Evolutionary conservation across 64 coral and sea anemone genomes (phyloP).

Genomic region (Pachyseris speciosa): DNA sequence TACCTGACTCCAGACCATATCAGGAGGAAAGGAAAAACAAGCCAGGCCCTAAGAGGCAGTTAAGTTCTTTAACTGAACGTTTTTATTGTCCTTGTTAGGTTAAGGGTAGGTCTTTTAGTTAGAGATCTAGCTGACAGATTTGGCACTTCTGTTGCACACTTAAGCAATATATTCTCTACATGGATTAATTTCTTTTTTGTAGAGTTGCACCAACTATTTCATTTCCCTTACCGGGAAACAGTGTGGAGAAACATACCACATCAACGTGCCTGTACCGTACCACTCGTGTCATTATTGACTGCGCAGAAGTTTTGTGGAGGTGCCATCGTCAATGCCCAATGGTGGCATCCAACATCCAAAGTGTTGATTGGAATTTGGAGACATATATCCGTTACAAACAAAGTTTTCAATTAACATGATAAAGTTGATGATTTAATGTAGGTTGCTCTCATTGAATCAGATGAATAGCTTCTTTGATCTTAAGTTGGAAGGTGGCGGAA

Average conservation of each 20-base stretch:
- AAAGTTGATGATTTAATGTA: no score
- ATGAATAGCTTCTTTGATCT: no score
- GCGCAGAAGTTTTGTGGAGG: constrained; percentile 5
- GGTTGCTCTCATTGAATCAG: no score
- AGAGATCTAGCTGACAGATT: constrained; percentile 50
- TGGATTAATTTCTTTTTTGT: constrained; percentile 56
- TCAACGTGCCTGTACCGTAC: constrained; percentile 35
- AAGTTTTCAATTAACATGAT: no score
- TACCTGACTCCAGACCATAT: constrained; percentile 38
- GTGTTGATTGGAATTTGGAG: no score
- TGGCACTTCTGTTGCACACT: constrained; percentile 29
- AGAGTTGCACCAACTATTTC: constrained; percentile 17
- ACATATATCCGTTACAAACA: no score
- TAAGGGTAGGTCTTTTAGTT: constrained; percentile 51
- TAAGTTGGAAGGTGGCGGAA: no score
- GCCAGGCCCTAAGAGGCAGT: constrained; percentile 26
- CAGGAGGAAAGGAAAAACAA: constrained; percentile 59
- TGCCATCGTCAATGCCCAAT: constrained; percentile 42
- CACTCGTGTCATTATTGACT: constrained; percentile 9
- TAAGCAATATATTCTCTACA: constrained; percentile 22
- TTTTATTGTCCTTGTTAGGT: not conserved
- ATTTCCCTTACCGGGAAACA: constrained; percentile 18
- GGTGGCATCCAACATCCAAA: no score
- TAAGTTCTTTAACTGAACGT: constrained; percentile 43
- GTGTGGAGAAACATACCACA: constrained; percentile 32